phyloP scores from a whole-genome alignment of 1,140 invertebrate species.

The Apis mellifera region DNA sequence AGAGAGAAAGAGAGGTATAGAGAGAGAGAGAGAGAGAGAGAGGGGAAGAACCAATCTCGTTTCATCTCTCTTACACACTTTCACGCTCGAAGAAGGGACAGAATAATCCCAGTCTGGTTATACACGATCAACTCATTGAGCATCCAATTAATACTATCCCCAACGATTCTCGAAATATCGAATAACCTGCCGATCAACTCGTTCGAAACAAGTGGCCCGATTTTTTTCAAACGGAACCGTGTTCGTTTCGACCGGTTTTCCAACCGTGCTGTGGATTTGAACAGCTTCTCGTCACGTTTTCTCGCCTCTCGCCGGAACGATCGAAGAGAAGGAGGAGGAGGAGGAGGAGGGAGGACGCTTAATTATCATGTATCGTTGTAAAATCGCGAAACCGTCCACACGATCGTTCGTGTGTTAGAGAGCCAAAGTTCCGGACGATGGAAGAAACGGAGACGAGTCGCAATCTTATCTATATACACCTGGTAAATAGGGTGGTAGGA shows the following conservation, averaged over 20 bases:
- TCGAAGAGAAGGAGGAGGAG: background rate
- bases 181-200: background rate
- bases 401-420: too few species aligned
- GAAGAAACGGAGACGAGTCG: slow-evolving; percentile 32
- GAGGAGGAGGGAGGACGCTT: slow-evolving; percentile 14
- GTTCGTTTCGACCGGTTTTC: slow-evolving; percentile 17
- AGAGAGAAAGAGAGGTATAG: too few species aligned
- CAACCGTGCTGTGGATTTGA: too few species aligned
- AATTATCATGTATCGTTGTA: slow-evolving; percentile 54
- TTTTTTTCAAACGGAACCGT: slow-evolving; percentile 6
- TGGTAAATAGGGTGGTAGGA: background rate
- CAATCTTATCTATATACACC: slow-evolving; percentile 59
- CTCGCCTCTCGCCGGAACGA: slow-evolving; percentile 25
- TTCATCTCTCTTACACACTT: background rate
- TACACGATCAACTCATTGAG: background rate
- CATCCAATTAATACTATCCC: background rate
- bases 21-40: background rate
- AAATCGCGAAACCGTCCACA: slow-evolving; percentile 25
- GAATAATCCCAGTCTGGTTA: background rate
- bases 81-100: background rate
- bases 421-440: background rate
- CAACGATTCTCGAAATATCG: slow-evolving; percentile 5
- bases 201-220: background rate
- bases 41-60: background rate
- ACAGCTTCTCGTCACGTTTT: background rate